phyloP scores from a whole-genome alignment of 2,888 invertebrate genomes.

The Diarsia mendica region DNA sequence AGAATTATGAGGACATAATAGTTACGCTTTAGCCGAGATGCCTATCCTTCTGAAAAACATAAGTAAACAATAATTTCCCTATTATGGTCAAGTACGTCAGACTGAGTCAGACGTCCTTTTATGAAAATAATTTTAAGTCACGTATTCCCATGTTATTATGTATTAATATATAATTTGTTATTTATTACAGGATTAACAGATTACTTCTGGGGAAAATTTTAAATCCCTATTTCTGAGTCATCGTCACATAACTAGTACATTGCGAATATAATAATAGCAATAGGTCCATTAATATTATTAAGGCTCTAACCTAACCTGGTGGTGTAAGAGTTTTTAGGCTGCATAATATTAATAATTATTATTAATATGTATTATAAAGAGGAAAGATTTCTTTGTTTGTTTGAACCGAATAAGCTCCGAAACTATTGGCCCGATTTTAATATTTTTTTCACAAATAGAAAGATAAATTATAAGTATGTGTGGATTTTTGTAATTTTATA shows the following conservation, averaged over 20 bases:
- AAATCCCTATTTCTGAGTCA: conserved; percentile 16
- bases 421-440: no score
- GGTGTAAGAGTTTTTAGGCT: no score
- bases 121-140: conserved; percentile 7
- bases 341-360: no score
- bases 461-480: no score
- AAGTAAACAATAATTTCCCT: conserved; percentile 3
- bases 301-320: no score
- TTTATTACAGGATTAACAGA: not conserved
- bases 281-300: no score
- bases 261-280: not conserved
- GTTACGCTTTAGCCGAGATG: not conserved
- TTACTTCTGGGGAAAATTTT: conserved; percentile 1
- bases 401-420: no score
- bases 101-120: conserved; percentile 11
- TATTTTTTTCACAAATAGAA: not conserved
- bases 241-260: not conserved
- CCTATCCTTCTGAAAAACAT: conserved; percentile 5
- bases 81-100: conserved; percentile 25
- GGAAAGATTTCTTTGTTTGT: not conserved
- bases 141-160: not conserved
- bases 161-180: not conserved
- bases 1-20: not conserved
- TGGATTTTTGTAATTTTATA: no score
- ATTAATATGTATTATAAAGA: no score